Evolutionary conservation across 2,888 invertebrate species (phyloP), one percentile per base, ranked within the genome.

Genomic region (Sinodicranocentrus sp.): DNA sequence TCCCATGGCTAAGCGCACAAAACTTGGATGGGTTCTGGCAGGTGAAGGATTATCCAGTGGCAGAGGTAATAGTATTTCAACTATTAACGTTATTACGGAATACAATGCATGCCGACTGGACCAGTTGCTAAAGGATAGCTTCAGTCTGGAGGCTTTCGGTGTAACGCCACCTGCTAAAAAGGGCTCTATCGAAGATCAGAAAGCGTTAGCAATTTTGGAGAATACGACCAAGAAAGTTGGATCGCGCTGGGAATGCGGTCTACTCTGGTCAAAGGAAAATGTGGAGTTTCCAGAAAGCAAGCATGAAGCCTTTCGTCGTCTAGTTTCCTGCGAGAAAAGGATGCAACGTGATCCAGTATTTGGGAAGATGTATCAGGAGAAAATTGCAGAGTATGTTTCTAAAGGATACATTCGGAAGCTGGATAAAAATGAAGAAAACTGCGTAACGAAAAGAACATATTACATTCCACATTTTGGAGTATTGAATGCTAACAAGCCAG

Each of bases 391-490:
- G 3, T 85, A 84, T 43, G 2, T 84, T 0, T 61, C 52, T 5
- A 82, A 86, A 33, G 86, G 85, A n/a, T 88, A 73, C 57, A 72
- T 79, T 8, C 13, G 65, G 10, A 72, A 78, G 17, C n/a, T 86
- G 8, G 44, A 68, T 19, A 5, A 28, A 17, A 63, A 73, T 13
- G 80, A 83, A 67, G 25, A 6, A 13, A 33, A 43, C 15, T 33
- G 33, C 10, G 3, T 3, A 1, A 39, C 13, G 13, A 10, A 17
- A 25, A 54, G 28, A 21, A 48, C 52, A 2, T 85, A 28, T 21
- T 85, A 73, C 75, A 25, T 86, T 17, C 84, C 86, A 0, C 86
- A 86, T 26, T 84, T 85, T 59, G 84, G 78, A 2, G 82, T 82
- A 0, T 33, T 33, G 17, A 75, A 82, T 19, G 70, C 77, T 0